These are phyloP conservation scores for Dryobotodes eremita DNA, from an alignment of 2,888 invertebrate genomes.

Conservation along the genomic window DNA sequence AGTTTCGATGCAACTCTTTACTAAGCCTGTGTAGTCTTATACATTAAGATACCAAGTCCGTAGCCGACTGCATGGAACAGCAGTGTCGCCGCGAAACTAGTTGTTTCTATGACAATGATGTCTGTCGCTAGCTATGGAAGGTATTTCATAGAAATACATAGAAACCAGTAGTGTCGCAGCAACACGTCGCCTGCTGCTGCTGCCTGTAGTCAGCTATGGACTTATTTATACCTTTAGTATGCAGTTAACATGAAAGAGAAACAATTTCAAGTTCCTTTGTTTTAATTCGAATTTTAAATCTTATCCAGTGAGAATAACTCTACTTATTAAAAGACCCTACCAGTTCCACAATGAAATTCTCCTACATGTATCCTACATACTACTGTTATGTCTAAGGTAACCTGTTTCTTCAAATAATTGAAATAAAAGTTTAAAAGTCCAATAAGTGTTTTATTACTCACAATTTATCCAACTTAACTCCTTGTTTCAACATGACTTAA, in stretches of 20 bases:
- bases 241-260: constrained; percentile 8
- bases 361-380: constrained; percentile 30
- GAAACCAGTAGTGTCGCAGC: no score
- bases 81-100: no score
- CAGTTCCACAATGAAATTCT: not conserved
- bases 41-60: not conserved
- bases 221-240: not conserved
- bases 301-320: not conserved
- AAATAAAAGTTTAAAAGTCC: constrained; percentile 52
- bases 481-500: not conserved
- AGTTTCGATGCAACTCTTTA: constrained; percentile 25
- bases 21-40: constrained; percentile 16
- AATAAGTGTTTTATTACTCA: constrained; percentile 44
- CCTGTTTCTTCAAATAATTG: constrained; percentile 31
- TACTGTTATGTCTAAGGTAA: constrained; percentile 30
- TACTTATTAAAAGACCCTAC: not conserved
- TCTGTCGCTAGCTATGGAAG: no score
- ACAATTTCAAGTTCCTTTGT: not conserved
- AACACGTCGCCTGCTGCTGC: no score
- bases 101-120: no score
- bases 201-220: no score
- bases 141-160: no score
- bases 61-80: no score
- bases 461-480: not conserved
- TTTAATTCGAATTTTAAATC: not conserved